Evolutionary conservation across 2,113 vertebrate genomes (phyloP).

Genomic region (Semicossyphus pulcher): DNA sequence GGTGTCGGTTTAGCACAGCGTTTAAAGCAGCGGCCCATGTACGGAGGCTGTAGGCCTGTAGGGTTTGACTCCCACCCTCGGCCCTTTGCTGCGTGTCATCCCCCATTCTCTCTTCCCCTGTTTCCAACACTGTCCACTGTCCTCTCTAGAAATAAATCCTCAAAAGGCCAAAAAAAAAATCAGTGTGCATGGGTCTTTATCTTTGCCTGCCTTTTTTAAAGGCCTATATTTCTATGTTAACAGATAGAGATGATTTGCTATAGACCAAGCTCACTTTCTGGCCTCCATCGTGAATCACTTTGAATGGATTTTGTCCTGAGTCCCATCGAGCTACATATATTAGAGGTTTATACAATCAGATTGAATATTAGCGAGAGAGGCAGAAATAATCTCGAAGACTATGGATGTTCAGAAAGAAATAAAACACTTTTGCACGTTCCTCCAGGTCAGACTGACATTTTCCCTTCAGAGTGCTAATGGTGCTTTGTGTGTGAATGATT

Average conservation of each 20-base stretch:
- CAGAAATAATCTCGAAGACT: background rate
- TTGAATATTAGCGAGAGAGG: background rate
- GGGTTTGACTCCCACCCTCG: no score
- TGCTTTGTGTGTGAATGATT: background rate
- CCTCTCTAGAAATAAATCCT: no score
- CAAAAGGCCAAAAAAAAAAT: no score
- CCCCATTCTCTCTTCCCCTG: no score
- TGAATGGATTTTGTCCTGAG: slow-evolving; percentile 7
- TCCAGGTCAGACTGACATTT: background rate
- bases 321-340: slow-evolving; percentile 1
- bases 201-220: background rate
- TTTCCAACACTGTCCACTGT: no score
- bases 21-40: no score
- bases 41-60: no score
- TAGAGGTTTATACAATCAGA: background rate
- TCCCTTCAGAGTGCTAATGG: background rate
- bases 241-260: background rate
- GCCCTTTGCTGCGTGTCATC: no score
- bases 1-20: no score
- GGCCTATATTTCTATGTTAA: background rate
- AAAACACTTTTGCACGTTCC: background rate
- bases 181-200: background rate
- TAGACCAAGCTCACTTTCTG: background rate
- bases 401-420: background rate
- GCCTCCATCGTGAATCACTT: background rate